Evolutionary conservation across 2,888 invertebrate species (phyloP).

Genomic region (Bellardia bayeri): DNA sequence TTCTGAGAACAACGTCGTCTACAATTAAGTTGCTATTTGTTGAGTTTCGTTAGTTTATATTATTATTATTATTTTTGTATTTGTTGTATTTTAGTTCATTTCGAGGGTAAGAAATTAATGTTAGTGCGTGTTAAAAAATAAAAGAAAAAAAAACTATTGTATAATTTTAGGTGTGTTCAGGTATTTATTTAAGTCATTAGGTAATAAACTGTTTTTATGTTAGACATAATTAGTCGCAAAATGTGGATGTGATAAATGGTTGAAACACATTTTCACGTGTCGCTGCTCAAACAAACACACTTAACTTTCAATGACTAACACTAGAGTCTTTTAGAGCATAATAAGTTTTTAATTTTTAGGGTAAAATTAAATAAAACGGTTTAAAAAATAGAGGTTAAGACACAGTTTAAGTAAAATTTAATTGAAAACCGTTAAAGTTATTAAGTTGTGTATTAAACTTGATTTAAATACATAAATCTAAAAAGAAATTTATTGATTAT

Average conservation of each 20-base stretch:
- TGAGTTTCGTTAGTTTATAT: neutral
- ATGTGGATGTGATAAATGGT: slow-evolving; percentile 60
- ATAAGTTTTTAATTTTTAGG: neutral
- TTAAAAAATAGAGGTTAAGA: too few relatives aligned
- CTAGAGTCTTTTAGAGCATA: neutral
- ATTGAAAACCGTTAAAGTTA: too few relatives aligned
- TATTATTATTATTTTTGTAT: neutral
- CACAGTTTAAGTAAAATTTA: too few relatives aligned
- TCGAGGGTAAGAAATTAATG: slow-evolving; percentile 59
- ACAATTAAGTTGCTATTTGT: neutral
- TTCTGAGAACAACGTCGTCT: neutral
- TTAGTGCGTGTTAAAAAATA: slow-evolving; percentile 65
- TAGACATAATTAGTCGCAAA: slow-evolving; percentile 67
- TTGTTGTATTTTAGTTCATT: slow-evolving; percentile 7
- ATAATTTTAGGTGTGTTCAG: slow-evolving; percentile 69
- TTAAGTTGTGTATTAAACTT: too few relatives aligned
- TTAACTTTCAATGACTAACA: neutral
- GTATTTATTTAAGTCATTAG: slow-evolving; percentile 72
- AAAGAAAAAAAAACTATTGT: slow-evolving; percentile 30
- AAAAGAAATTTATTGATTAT: too few relatives aligned
- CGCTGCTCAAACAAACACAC: neutral
- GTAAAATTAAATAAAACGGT: neutral
- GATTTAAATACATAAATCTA: too few relatives aligned
- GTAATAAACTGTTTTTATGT: slow-evolving; percentile 72
- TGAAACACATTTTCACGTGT: slow-evolving; percentile 30